Percentiles rank a stretch among this genome's conserved stretches.
Evolutionary conservation across 2,113 vertebrate genomes (phyloP).

Genomic region (Eurystomus gularis): DNA sequence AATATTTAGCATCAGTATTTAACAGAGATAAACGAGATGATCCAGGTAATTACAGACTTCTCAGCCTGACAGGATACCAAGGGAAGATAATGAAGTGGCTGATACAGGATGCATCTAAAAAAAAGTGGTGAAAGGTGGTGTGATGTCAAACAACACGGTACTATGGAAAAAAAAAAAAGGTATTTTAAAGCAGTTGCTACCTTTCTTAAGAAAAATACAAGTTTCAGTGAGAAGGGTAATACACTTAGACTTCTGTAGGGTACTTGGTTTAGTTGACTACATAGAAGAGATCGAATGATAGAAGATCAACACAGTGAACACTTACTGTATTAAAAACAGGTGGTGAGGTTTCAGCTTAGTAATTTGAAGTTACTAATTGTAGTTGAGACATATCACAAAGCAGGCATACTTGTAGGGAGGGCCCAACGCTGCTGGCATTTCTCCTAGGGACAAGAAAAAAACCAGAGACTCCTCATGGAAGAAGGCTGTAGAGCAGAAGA

Average conservation of each 20-base stretch:
- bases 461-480: not conserved
- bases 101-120: not conserved
- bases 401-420: not conserved
- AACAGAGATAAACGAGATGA: not conserved
- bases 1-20: not conserved
- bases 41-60: not conserved
- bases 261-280: not conserved
- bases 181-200: not conserved
- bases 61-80: not conserved
- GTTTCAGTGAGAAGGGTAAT: not conserved
- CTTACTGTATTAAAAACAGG: not conserved
- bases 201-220: not conserved
- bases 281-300: not conserved
- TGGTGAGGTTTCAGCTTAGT: not conserved
- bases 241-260: not conserved
- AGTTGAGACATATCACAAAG: not conserved
- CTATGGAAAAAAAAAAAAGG: not conserved
- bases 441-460: not conserved
- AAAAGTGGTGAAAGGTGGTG: not conserved
- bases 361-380: not conserved
- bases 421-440: not conserved
- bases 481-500: not conserved
- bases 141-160: not conserved
- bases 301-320: not conserved
- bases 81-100: not conserved